phyloP scores from a whole-genome alignment of 2,113 vertebrate genomes.

The Penelope pileata region DNA sequence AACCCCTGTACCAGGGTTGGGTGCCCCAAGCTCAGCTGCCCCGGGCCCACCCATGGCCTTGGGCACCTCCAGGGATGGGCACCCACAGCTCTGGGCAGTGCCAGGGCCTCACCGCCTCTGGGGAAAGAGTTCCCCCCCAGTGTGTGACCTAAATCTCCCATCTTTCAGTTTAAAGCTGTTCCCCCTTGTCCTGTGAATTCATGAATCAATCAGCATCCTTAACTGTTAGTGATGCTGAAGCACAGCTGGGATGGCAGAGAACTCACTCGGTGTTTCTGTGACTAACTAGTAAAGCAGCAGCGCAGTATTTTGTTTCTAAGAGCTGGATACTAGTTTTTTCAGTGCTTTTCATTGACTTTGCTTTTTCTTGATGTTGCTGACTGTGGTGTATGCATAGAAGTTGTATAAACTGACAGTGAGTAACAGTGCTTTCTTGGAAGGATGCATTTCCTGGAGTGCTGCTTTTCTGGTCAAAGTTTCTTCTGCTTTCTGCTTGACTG shows the following conservation, averaged over 20 bases:
- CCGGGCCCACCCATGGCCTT: no score
- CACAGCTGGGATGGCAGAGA: background rate
- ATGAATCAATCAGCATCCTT: background rate
- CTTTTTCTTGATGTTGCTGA: rapidly evolving
- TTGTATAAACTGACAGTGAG: rapidly evolving
- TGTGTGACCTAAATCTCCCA: no score
- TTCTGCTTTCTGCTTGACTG: background rate
- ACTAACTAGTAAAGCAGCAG: background rate
- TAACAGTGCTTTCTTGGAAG: background rate
- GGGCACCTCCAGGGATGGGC: no score
- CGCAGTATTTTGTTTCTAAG: background rate
- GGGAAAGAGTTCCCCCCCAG: no score
- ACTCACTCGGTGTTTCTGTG: rapidly evolving
- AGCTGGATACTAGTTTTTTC: background rate
- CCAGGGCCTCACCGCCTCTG: no score
- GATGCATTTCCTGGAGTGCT: background rate
- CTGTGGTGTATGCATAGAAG: background rate
- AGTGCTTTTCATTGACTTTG: rapidly evolving
- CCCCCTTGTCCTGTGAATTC: no score
- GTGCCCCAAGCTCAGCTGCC: no score
- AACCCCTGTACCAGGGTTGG: no score
- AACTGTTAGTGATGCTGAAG: background rate
- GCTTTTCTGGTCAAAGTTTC: background rate
- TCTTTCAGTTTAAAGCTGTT: no score
- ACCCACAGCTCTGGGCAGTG: no score